phyloP scores from a whole-genome alignment of 2,888 invertebrate genomes.

The Margaritifera margaritifera region DNA sequence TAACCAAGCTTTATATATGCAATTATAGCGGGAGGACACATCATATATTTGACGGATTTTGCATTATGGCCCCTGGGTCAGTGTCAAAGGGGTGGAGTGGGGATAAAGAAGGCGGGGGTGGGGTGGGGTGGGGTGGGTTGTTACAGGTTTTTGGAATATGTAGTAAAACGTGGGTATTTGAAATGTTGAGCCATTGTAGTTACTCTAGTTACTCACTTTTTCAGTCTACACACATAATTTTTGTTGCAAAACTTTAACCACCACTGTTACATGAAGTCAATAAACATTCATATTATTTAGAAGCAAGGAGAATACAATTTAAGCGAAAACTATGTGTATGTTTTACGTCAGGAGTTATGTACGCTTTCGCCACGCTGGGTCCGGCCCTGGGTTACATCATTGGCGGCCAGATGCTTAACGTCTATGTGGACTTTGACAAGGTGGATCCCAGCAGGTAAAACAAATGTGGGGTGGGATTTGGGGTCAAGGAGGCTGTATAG shows the following conservation, averaged over 20 bases:
- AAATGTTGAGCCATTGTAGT: too few relatives aligned
- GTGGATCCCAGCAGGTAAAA: slow-evolving; percentile 37
- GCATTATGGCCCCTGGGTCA: too few relatives aligned
- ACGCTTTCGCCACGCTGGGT: slow-evolving; percentile 61
- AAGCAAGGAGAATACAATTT: neutral
- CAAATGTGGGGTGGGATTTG: neutral
- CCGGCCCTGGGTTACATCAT: slow-evolving; percentile 67
- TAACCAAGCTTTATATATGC: too few relatives aligned
- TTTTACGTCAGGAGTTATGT: slow-evolving; percentile 56
- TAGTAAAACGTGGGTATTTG: too few relatives aligned
- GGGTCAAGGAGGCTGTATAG: neutral
- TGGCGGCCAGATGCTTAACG: slow-evolving; percentile 61
- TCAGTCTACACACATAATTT: neutral
- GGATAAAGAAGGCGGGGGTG: too few relatives aligned
- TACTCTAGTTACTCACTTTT: neutral
- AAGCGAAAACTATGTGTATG: neutral
- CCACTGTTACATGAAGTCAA: neutral
- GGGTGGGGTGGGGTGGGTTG: too few relatives aligned
- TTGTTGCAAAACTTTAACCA: neutral
- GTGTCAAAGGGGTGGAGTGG: too few relatives aligned
- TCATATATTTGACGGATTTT: too few relatives aligned
- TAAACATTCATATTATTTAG: neutral
- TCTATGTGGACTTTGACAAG: slow-evolving; percentile 64
- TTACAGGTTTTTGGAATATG: too few relatives aligned
- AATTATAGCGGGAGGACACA: too few relatives aligned